A percentile compares a stretch with the other conserved stretches of the same genome.
These are phyloP conservation scores for Peromyscus leucopus DNA, from an alignment of 2,113 vertebrate genomes.

Conservation along the genomic window DNA sequence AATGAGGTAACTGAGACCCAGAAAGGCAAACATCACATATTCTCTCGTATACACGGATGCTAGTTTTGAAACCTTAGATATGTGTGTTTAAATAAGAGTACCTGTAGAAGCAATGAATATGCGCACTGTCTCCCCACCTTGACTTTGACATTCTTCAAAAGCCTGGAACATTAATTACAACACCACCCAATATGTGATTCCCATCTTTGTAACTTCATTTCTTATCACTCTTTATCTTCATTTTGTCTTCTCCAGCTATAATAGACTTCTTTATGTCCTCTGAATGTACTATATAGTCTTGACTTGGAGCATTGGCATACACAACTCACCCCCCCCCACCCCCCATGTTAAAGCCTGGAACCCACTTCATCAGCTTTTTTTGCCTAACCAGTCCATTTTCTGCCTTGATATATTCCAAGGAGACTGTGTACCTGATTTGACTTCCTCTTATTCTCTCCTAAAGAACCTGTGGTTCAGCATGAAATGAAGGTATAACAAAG, in stretches of 20 bases:
- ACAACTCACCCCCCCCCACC: background rate
- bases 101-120: background rate
- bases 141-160: background rate
- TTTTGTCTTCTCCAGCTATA: background rate
- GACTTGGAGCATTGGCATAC: background rate
- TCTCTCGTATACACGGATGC: background rate
- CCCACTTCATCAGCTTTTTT: background rate
- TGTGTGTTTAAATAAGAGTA: background rate
- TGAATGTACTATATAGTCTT: background rate
- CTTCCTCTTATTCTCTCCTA: background rate
- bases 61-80: background rate
- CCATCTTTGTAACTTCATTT: constrained; percentile 5
- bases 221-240: constrained; percentile 13
- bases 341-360: background rate
- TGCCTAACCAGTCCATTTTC: background rate
- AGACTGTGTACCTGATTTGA: background rate
- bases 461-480: background rate
- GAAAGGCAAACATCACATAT: background rate
- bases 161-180: background rate
- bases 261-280: background rate
- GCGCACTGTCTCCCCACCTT: background rate
- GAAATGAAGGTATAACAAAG: background rate
- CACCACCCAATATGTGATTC: background rate
- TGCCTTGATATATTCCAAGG: background rate
- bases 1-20: background rate